phyloP scores from a whole-genome alignment of 1,140 invertebrate genomes.

The Paraescarpia echinospica region DNA sequence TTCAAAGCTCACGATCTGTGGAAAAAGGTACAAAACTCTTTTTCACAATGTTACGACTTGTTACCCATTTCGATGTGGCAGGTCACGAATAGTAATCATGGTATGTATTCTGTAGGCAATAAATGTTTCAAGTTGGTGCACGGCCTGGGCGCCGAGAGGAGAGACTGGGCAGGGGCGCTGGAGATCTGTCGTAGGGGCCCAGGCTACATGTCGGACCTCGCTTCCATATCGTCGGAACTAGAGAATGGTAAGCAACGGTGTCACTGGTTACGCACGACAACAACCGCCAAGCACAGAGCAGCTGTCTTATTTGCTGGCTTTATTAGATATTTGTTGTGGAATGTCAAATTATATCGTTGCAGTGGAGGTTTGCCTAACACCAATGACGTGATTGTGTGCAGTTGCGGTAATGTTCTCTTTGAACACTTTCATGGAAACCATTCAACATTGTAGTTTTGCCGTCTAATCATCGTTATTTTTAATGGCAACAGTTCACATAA shows the following conservation, averaged over 20 bases:
- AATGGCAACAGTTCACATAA: too few species aligned
- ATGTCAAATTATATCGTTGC: not conserved
- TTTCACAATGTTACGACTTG: too few species aligned
- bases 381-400: not conserved
- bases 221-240: not conserved
- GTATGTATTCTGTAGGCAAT: not conserved
- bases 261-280: not conserved
- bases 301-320: not conserved
- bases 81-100: not conserved
- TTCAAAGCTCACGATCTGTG: too few species aligned
- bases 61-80: too few species aligned
- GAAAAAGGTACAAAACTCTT: too few species aligned
- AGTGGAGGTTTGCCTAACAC: not conserved
- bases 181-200: not conserved
- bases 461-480: too few species aligned
- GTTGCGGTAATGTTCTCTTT: not conserved
- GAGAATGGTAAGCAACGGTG: not conserved
- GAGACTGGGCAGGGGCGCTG: not conserved
- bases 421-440: not conserved
- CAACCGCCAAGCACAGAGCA: not conserved
- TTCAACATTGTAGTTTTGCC: not conserved
- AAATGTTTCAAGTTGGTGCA: constrained; percentile 15
- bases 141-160: not conserved
- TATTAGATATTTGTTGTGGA: not conserved
- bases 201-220: not conserved